These are phyloP conservation scores for Drosophila gunungcola DNA, from an alignment of 1,140 invertebrate species.

Conservation along the genomic window DNA sequence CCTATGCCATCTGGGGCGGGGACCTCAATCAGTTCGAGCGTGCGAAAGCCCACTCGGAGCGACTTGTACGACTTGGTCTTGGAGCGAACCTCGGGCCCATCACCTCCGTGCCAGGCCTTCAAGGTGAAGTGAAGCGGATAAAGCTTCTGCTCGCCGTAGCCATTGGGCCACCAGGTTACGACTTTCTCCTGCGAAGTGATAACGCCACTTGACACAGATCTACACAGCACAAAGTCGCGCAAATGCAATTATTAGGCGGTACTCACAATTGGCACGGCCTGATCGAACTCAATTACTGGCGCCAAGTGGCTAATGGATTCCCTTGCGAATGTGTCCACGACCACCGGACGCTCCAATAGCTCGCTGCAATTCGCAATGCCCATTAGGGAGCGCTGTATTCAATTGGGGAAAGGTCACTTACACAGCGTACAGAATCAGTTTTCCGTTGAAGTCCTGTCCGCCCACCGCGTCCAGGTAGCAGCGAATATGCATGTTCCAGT, in stretches of 20 bases:
- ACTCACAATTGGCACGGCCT: constrained; percentile 76
- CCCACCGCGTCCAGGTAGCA: constrained; percentile 86
- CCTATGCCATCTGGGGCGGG: constrained; percentile 86
- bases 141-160: constrained; percentile 92
- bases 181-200: constrained; percentile 85
- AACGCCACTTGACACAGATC: constrained; percentile 44
- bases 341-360: constrained; percentile 63
- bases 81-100: constrained; percentile 61
- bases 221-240: constrained; percentile 14
- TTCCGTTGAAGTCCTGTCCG: constrained; percentile 62
- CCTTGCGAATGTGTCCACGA: constrained; percentile 50
- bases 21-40: constrained; percentile 91
- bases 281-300: constrained; percentile 74
- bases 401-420: constrained; percentile 45
- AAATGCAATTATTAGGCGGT: constrained; percentile 37
- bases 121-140: constrained; percentile 89
- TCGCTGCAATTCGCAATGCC: constrained; percentile 55
- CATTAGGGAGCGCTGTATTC: background rate
- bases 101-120: constrained; percentile 55
- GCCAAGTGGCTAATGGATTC: constrained; percentile 58
- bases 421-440: constrained; percentile 78
- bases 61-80: constrained; percentile 82
- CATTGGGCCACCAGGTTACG: constrained; percentile 97
- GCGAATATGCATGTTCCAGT: constrained; percentile 85
- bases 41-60: constrained; percentile 93